A percentile compares a stretch with the other conserved stretches of the same genome.
phyloP scores from a whole-genome alignment of 2,888 invertebrate genomes.

The Elmis aenea region DNA sequence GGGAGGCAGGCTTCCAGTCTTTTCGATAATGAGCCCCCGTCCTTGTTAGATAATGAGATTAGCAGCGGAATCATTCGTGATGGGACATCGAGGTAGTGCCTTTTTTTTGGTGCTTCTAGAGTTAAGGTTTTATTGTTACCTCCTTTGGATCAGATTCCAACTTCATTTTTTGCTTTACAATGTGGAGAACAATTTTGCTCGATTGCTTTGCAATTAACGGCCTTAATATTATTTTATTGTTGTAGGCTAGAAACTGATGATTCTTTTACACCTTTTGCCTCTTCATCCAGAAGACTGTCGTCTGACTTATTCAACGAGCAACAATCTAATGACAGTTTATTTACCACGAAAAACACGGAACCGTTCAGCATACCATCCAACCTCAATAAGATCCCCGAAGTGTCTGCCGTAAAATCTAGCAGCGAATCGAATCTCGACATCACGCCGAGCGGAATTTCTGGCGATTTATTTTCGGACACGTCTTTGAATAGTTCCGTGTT shows the following conservation, averaged over 20 bases:
- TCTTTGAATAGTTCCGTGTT: too few relatives aligned
- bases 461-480: slow-evolving; percentile 14
- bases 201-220: too few relatives aligned
- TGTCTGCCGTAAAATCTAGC: slow-evolving; percentile 1
- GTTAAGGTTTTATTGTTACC: too few relatives aligned
- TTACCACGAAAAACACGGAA: slow-evolving; percentile 30
- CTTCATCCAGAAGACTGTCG: slow-evolving; percentile 32
- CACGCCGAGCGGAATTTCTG: slow-evolving; percentile 28
- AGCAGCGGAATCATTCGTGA: slow-evolving; percentile 33
- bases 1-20: slow-evolving; percentile 24
- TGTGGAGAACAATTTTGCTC: too few relatives aligned
- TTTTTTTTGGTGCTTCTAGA: too few relatives aligned
- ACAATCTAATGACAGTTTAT: slow-evolving; percentile 33
- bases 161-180: too few relatives aligned
- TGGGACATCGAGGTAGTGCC: slow-evolving; percentile 26
- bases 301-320: slow-evolving; percentile 34
- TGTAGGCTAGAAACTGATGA: slow-evolving; percentile 23
- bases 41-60: slow-evolving; percentile 30
- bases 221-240: neutral
- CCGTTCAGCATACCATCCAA: slow-evolving; percentile 5
- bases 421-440: slow-evolving; percentile 22
- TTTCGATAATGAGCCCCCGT: slow-evolving; percentile 39
- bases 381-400: slow-evolving; percentile 26
- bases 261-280: slow-evolving; percentile 32
- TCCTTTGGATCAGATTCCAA: too few relatives aligned